These are phyloP conservation scores for Drosophila histrio DNA, from an alignment of 2,888 invertebrate genomes.

Conservation along the genomic window DNA sequence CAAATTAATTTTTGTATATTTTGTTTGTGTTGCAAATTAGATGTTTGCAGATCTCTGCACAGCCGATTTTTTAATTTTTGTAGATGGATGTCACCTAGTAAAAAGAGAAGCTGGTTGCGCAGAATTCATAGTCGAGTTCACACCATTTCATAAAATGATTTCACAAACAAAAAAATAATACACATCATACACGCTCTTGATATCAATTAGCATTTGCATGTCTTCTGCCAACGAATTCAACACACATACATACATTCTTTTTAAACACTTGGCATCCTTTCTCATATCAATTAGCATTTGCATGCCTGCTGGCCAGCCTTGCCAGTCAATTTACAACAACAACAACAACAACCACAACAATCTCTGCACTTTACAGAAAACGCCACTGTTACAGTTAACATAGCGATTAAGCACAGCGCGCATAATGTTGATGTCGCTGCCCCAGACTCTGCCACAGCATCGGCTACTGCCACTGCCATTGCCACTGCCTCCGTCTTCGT, in stretches of 20 bases:
- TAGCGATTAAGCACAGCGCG: constrained; percentile 47
- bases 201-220: not conserved
- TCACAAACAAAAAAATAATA: too few relatives aligned
- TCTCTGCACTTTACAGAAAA: constrained; percentile 67
- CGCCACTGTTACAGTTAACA: constrained; percentile 52
- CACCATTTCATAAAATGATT: too few relatives aligned
- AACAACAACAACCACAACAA: constrained; percentile 12
- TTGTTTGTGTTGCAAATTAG: too few relatives aligned
- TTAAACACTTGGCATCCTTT: not conserved
- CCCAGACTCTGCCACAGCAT: constrained; percentile 24
- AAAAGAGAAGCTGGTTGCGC: too few relatives aligned
- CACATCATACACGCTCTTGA: not conserved
- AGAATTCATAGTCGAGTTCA: too few relatives aligned
- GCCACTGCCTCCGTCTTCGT: not conserved
- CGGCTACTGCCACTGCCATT: constrained; percentile 18
- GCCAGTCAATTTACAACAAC: constrained; percentile 37
- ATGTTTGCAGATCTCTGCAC: too few relatives aligned
- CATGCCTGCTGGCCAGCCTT: constrained; percentile 15
- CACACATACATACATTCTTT: not conserved
- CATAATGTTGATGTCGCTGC: constrained; percentile 17
- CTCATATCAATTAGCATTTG: constrained; percentile 5
- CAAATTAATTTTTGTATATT: too few relatives aligned
- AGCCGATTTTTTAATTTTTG: too few relatives aligned
- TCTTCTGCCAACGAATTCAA: not conserved
- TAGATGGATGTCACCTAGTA: too few relatives aligned